Base-by-base conservation (phyloP, 2,888 invertebrate species). In the Drosophila neotestacea region DNA sequence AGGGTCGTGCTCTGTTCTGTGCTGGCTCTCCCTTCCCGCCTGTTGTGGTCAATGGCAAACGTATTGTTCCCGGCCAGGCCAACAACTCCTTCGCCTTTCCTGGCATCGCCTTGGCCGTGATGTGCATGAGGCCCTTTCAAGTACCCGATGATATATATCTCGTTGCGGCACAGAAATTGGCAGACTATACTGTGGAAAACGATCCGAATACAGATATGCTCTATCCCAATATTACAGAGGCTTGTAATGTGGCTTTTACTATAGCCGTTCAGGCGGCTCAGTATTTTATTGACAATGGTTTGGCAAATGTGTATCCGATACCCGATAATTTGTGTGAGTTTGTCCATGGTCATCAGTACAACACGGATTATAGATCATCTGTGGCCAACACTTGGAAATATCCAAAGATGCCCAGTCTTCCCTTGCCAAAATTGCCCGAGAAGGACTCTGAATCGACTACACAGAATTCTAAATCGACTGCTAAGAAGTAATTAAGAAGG, bases 1-100 rank as follows among this genome's bases (percentile, higher is more conserved):
- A 81, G 84, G 84, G 84, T 10, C 74, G 85, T 0, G 85, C 67
- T 0, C n/a, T 81, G 0, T 81, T 60, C 9, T 65, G 72, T 9
- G 52, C 81, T 6, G 81, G 81, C 6, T 81, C 81, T 0, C 81
- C 81, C 0, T 80, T 70, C 42, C 81, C 81, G 0, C 81, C 81
- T 0, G 73, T 84, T 11, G 46, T 67, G 4, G 32, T 67, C 6
- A 58, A 81, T 16, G 81, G 78, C 1, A 74, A 81, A 6, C 69
- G 85, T 0, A n/a, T 54, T 9, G 6, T 13, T 2, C 63, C 81
- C 0, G 69, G 74, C 2, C 81, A 81, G 59, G 70, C 74, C 4
- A 81, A 81, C 56, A 81, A 81, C 11, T 62, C 81, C 9, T 58
- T 81, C 0, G 66, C 58, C 10, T 81, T 60, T 59, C 81, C 81